Conservation (phyloP, 2,797 vertebrate genomes). For the Pangasius macronema region DNA sequence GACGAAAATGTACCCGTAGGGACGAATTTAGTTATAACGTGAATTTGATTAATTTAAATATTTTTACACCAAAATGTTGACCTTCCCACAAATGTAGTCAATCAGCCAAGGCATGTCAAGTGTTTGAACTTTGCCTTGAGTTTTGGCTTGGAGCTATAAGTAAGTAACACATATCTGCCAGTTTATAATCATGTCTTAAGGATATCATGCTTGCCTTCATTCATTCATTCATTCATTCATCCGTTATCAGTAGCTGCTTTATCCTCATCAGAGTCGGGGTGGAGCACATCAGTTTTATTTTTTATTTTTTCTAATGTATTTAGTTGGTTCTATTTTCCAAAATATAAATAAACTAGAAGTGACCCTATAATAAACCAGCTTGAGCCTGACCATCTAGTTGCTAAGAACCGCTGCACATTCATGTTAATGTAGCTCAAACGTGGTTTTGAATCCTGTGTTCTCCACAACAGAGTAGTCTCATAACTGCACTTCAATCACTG, state of each 20-base stretch:
- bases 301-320: background rate
- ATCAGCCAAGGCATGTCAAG: background rate
- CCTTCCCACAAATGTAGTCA: background rate
- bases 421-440: background rate
- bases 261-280: background rate
- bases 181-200: background rate
- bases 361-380: background rate
- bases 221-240: background rate
- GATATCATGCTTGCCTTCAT: background rate
- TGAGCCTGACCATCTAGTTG: background rate
- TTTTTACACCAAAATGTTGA: constrained; percentile 28
- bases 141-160: background rate
- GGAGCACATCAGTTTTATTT: background rate
- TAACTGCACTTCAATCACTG: background rate
- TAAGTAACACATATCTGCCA: background rate
- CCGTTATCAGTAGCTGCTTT: background rate
- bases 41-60: too few species aligned
- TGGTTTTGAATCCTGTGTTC: background rate
- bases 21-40: too few species aligned
- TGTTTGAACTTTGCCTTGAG: background rate
- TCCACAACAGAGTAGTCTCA: background rate
- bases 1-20: too few species aligned
- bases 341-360: background rate
- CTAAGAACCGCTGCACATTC: too few species aligned
- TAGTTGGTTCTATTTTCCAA: background rate